These are phyloP conservation scores for Chrysoperla carnea DNA, from an alignment of 1,140 invertebrate species.

Conservation along the genomic window DNA sequence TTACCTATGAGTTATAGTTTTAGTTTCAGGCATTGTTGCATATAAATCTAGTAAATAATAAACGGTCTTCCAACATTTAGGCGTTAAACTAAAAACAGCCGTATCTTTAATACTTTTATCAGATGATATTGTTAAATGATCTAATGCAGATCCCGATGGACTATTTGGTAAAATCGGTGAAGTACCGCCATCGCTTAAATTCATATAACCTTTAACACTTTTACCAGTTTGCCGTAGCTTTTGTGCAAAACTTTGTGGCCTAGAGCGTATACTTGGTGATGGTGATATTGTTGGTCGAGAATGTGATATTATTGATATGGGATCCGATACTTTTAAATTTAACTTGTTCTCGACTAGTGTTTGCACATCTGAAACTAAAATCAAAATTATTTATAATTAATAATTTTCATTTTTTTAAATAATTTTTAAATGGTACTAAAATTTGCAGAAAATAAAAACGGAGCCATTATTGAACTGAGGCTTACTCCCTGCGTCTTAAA, in stretches of 20 bases:
- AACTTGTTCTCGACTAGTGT: constrained; percentile 20
- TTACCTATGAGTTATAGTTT: constrained; percentile 48
- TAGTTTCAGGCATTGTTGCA: constrained; percentile 84
- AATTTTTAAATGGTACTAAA: too few species aligned
- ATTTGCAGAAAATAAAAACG: too few species aligned
- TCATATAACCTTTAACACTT: constrained; percentile 50
- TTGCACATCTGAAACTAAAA: constrained; percentile 42
- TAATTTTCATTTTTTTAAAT: constrained; percentile 1
- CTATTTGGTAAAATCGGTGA: constrained; percentile 48
- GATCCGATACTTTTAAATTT: constrained; percentile 18
- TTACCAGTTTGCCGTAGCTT: constrained; percentile 67
- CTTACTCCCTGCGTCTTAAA: too few species aligned
- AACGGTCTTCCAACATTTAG: constrained; percentile 87
- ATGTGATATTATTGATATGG: constrained; percentile 14
- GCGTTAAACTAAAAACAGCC: constrained; percentile 30
- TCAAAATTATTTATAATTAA: constrained; percentile 1
- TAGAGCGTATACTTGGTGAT: constrained; percentile 42
- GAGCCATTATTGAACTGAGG: too few species aligned
- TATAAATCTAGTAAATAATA: constrained; percentile 85
- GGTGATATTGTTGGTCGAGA: constrained; percentile 30
- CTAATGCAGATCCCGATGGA: constrained; percentile 35
- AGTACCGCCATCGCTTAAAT: constrained; percentile 42
- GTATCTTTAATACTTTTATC: constrained; percentile 24
- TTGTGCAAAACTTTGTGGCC: constrained; percentile 74
- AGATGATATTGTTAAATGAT: constrained; percentile 30